Evolutionary conservation across 2,888 invertebrate genomes (phyloP), one percentile per base, ranked within the genome.

Genomic region (Erebia aethiops): DNA sequence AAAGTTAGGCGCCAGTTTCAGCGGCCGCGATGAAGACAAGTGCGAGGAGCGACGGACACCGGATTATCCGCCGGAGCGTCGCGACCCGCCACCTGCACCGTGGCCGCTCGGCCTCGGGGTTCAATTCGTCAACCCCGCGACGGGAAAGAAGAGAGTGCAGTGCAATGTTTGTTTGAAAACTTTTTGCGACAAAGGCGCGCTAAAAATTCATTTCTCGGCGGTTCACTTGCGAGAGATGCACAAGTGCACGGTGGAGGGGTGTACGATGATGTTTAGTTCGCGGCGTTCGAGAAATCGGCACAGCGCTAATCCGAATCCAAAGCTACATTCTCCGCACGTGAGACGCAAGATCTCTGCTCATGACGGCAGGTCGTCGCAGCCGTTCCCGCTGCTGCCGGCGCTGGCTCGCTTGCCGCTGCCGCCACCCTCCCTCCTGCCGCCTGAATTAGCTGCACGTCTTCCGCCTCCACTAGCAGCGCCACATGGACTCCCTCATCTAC

Each of bases 201-300:
- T 99, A 69, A 99, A 99, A 94, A 99, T 99, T 69, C 99, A 99
- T 88, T 99, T 99, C 89, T 98, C 98, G 72, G 99, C 99, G 21
- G 99, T 99, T 74, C 99, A 99, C 87, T 92, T 99, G 80, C 96
- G 98, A 67, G 99, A 99, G 93, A 99, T 99, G 99, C 99, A 99
- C 94, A 98, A 98, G 93, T 99, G 99, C 91, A 98, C 99, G 16
- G 98, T 99, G 63, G 98, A 98, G 84, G 99, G 99, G 54, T 99
- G 99, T 92, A 98, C 97, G 81, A 99, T 99, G 98, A 98, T 98
- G 97, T 99, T 99, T 91, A 98, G 98, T 91, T 98, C 98, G 72
- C 95, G 99, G 70, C 95, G 99, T 71, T 98, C 98, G 76, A 95
- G 99, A 69, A 99, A 99, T 85, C 95, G 99, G 41, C 99, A 99